Conservation (phyloP, 2,797 vertebrate genomes). For the Paratrypauchen microcephalus region DNA sequence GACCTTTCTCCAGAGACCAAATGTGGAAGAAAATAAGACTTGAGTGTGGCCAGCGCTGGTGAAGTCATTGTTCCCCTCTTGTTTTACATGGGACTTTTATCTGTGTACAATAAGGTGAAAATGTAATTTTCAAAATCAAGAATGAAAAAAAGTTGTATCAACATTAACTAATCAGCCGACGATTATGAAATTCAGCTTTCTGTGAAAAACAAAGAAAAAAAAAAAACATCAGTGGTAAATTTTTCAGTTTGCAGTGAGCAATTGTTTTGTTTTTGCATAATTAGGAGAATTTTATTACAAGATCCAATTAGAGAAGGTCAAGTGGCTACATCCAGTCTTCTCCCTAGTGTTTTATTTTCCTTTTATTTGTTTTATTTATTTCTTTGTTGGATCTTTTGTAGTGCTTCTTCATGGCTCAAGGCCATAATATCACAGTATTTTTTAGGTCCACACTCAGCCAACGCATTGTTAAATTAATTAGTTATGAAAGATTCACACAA, state of each 20-base stretch:
- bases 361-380: not conserved
- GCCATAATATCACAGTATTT: conserved; percentile 2
- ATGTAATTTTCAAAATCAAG: too few relatives aligned
- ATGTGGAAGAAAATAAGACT: conserved; percentile 48
- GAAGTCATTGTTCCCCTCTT: conserved; percentile 72
- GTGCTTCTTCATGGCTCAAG: not conserved
- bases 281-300: not conserved
- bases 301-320: not conserved
- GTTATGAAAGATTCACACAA: conserved; percentile 1
- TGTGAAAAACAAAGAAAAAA: not conserved
- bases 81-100: conserved; percentile 51
- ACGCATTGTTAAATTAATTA: conserved; percentile 2
- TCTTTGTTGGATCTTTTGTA: not conserved
- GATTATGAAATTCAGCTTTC: not conserved
- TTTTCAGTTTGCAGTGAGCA: not conserved
- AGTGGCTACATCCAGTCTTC: not conserved
- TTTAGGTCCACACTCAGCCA: not conserved
- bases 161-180: not conserved
- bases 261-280: not conserved
- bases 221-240: not conserved
- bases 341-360: not conserved
- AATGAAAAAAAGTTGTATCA: not conserved
- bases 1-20: conserved; percentile 63
- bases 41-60: conserved; percentile 49
- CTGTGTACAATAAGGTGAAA: too few relatives aligned